Evolutionary conservation across 2,113 vertebrate species (phyloP).

Genomic region (Struthio camelus): DNA sequence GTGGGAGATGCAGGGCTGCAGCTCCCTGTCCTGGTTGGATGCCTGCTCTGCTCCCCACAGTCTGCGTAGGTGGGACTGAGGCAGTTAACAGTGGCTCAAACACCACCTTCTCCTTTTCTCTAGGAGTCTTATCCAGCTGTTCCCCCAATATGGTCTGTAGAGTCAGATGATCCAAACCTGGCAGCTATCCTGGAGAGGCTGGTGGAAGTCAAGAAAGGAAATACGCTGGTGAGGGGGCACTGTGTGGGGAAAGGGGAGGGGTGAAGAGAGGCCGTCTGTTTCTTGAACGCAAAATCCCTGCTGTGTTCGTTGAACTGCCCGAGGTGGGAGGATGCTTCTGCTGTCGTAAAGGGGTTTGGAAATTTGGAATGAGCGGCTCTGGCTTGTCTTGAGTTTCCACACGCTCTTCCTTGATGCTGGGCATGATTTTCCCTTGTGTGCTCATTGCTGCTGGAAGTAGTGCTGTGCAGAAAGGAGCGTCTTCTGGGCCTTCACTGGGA

Average conservation of each 20-base stretch:
- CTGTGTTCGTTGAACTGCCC: rapidly evolving
- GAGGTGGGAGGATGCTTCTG: rapidly evolving
- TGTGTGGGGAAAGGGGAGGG: background rate
- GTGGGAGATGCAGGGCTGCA: rapidly evolving
- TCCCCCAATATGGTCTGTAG: constrained; percentile 95
- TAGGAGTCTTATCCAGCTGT: constrained; percentile 94
- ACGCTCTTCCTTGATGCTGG: background rate
- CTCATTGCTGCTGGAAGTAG: rapidly evolving
- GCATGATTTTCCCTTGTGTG: background rate
- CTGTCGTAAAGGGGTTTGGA: background rate
- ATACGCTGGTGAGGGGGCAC: constrained; percentile 82
- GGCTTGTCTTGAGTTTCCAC: background rate
- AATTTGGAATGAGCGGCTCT: background rate
- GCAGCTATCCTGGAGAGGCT: constrained; percentile 92
- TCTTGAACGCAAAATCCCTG: rapidly evolving
- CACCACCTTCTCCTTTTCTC: background rate
- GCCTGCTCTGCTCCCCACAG: rapidly evolving
- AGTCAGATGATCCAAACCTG: constrained; percentile 95
- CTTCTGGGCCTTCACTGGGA: background rate
- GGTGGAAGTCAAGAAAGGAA: constrained; percentile 93
- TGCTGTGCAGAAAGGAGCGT: background rate
- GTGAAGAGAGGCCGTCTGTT: background rate
- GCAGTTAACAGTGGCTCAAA: rapidly evolving
- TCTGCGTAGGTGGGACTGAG: rapidly evolving
- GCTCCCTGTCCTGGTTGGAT: background rate